A percentile compares a stretch with the other conserved stretches of the same genome.
Evolutionary conservation across 2,888 invertebrate species (phyloP).

Genomic region (Globia sparganii): DNA sequence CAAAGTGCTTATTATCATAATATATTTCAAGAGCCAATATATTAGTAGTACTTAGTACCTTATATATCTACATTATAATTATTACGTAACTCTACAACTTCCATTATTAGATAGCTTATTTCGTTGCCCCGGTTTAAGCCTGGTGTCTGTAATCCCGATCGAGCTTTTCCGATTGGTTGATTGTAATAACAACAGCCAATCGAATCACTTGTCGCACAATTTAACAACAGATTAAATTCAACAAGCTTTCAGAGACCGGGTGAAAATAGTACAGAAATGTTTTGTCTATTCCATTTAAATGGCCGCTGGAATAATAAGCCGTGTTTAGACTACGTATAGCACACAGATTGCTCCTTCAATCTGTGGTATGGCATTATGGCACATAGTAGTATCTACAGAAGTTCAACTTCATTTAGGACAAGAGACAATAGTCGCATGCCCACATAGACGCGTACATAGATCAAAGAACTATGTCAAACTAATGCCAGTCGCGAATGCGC

Average conservation of each 20-base stretch:
- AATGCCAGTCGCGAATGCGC: not conserved
- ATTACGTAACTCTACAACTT: not conserved
- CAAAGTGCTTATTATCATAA: too few species aligned
- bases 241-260: constrained; percentile 24
- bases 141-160: not conserved
- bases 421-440: rapidly evolving
- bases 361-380: not conserved
- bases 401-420: not conserved
- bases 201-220: constrained; percentile 31
- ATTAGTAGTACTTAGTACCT: not conserved
- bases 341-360: not conserved
- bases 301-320: constrained; percentile 8
- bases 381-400: not conserved
- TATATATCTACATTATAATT: too few species aligned
- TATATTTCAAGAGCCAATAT: too few species aligned
- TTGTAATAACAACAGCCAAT: constrained; percentile 28
- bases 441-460: not conserved
- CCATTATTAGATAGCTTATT: not conserved
- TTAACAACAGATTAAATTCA: constrained; percentile 33
- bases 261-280: constrained; percentile 39
- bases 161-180: constrained; percentile 12
- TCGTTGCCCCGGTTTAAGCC: not conserved
- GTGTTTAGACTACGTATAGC: not conserved
- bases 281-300: constrained; percentile 25
- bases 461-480: not conserved